Evolutionary conservation across 2,888 invertebrate genomes (phyloP).

Genomic region (Dichetophora obliterata): DNA sequence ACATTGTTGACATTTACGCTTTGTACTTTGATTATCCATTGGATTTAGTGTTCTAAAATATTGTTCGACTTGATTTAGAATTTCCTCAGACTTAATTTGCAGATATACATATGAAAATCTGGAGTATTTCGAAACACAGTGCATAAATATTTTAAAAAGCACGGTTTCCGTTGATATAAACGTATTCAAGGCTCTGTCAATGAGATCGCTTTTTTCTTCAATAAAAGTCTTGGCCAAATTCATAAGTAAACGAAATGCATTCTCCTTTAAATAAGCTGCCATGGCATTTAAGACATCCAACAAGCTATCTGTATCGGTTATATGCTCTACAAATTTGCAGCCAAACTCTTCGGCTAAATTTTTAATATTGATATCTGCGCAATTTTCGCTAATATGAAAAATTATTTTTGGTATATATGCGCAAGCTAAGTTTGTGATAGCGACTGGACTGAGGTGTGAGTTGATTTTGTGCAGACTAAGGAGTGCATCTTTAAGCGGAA

Average conservation of each 20-base stretch:
- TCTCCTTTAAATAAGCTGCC: slow-evolving; percentile 51
- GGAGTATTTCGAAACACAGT: slow-evolving; percentile 54
- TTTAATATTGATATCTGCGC: slow-evolving; percentile 35
- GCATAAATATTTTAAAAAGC: slow-evolving; percentile 57
- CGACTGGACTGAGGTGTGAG: slow-evolving; percentile 41
- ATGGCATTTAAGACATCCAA: slow-evolving; percentile 56
- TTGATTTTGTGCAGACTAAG: slow-evolving; percentile 50
- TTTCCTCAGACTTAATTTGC: slow-evolving; percentile 45
- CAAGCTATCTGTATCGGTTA: slow-evolving; percentile 53
- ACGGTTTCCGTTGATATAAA: slow-evolving; percentile 60
- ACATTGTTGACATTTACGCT: slow-evolving; percentile 42
- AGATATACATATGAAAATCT: slow-evolving; percentile 51
- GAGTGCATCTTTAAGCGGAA: slow-evolving; percentile 58
- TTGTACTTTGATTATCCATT: not conserved
- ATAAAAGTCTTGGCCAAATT: slow-evolving; percentile 56
- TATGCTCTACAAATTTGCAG: slow-evolving; percentile 57
- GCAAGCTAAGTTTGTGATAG: not conserved
- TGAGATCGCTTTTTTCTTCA: slow-evolving; percentile 53
- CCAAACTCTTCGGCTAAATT: slow-evolving; percentile 50
- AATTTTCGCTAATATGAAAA: not conserved
- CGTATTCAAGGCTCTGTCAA: slow-evolving; percentile 52
- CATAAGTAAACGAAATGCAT: slow-evolving; percentile 51
- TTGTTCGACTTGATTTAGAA: slow-evolving; percentile 41
- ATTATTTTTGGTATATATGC: not conserved
- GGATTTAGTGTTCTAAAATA: slow-evolving; percentile 47